These are phyloP conservation scores for Pararge aegeria DNA, from an alignment of 1,140 invertebrate species.

Conservation along the genomic window DNA sequence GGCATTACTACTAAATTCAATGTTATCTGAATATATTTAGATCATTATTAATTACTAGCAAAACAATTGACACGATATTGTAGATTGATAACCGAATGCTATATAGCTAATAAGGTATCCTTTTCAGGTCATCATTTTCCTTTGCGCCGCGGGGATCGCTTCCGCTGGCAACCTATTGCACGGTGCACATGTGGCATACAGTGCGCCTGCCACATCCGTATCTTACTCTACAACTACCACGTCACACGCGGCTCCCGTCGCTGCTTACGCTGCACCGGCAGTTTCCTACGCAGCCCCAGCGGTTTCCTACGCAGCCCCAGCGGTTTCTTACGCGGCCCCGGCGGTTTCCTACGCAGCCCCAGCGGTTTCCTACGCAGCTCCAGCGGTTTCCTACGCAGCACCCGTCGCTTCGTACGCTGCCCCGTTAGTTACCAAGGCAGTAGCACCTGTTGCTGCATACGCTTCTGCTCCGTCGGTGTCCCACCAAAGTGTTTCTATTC, in stretches of 20 bases:
- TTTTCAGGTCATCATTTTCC: conserved; percentile 38
- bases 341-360: conserved; percentile 3
- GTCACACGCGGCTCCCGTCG: conserved; percentile 28
- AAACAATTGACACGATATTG: too few relatives aligned
- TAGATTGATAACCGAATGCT: too few relatives aligned
- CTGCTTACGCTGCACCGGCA: conserved; percentile 19
- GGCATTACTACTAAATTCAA: too few relatives aligned
- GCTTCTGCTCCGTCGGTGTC: conserved; percentile 23
- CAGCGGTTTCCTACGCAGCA: conserved; percentile 21
- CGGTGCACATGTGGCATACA: conserved; percentile 36
- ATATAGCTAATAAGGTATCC: not conserved
- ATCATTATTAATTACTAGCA: too few relatives aligned
- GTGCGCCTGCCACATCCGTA: conserved; percentile 36
- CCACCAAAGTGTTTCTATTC: conserved; percentile 17
- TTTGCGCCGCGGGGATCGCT: conserved; percentile 41
- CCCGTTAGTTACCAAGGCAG: conserved; percentile 29
- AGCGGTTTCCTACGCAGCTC: conserved; percentile 11
- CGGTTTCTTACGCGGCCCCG: conserved; percentile 29
- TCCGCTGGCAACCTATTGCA: conserved; percentile 42
- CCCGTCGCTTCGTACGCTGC: conserved; percentile 13
- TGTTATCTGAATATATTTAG: too few relatives aligned
- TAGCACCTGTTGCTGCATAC: conserved; percentile 22
- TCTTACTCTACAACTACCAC: conserved; percentile 37
- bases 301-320: conserved; percentile 16
- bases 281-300: not conserved